Percentiles rank a stretch among this genome's conserved stretches.
Conservation (phyloP, 2,797 vertebrate genomes). For the Lacerta viridis region DNA sequence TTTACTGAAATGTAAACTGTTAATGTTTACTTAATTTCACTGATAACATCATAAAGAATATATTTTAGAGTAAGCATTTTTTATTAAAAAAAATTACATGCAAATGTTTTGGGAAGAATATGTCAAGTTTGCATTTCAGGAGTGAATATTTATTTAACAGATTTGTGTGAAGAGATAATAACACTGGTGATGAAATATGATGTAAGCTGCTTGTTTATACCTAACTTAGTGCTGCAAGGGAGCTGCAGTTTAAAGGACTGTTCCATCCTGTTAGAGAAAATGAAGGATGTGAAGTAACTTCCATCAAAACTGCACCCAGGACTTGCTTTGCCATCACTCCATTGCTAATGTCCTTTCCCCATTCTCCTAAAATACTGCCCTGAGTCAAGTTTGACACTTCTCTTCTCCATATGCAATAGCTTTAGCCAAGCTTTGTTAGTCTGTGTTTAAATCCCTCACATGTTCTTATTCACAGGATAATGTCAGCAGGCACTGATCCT, state of each 20-base stretch:
- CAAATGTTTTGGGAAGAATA: neutral
- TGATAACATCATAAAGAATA: neutral
- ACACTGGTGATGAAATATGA: neutral
- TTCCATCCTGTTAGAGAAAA: slow-evolving; percentile 14
- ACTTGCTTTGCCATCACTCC: neutral
- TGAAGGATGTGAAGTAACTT: neutral
- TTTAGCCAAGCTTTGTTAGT: neutral
- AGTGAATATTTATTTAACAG: neutral
- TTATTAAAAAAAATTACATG: slow-evolving; percentile 8
- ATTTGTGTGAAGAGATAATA: rapidly evolving
- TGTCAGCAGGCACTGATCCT: neutral
- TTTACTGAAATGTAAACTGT: slow-evolving; percentile 37
- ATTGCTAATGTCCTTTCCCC: neutral
- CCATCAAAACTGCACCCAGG: neutral
- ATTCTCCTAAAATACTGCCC: neutral
- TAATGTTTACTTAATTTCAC: slow-evolving; percentile 1
- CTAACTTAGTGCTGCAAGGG: neutral
- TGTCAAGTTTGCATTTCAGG: neutral
- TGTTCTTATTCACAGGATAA: neutral
- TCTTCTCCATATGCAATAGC: neutral
- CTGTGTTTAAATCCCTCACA: neutral
- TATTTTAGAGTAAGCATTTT: neutral
- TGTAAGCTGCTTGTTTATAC: neutral
- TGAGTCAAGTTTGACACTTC: neutral
- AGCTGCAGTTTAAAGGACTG: neutral